These are phyloP conservation scores for Brachystomella parvula DNA, from an alignment of 1,140 invertebrate genomes.

Conservation along the genomic window DNA sequence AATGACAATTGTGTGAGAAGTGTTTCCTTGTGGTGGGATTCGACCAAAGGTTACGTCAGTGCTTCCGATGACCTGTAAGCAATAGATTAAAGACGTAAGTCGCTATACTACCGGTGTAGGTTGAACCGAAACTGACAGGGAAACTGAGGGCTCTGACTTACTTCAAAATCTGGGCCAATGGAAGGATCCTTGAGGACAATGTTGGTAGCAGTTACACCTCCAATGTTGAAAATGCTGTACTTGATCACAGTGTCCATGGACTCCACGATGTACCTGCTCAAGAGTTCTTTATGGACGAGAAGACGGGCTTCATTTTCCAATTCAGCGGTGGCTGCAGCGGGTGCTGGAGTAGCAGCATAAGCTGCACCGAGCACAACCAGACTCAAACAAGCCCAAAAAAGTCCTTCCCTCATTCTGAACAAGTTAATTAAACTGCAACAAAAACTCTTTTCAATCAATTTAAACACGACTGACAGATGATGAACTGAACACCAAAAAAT, in stretches of 20 bases:
- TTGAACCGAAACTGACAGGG: too few species aligned
- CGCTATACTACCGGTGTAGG: too few species aligned
- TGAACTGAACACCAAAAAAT: too few species aligned
- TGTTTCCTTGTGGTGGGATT: slow-evolving; percentile 84
- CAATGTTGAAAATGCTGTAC: slow-evolving; percentile 64
- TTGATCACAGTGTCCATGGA: slow-evolving; percentile 93
- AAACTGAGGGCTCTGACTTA: too few species aligned
- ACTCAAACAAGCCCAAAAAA: neutral
- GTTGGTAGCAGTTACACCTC: slow-evolving; percentile 75
- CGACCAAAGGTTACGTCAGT: slow-evolving; percentile 73
- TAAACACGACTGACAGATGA: too few species aligned
- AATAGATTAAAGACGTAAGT: too few species aligned
- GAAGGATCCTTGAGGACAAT: slow-evolving; percentile 80
- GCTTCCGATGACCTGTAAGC: slow-evolving; percentile 61
- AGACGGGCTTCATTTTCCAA: slow-evolving; percentile 51
- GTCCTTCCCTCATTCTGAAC: neutral
- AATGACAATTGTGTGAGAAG: slow-evolving; percentile 87
- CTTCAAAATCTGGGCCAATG: slow-evolving; percentile 81
- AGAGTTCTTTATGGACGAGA: slow-evolving; percentile 75
- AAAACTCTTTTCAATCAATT: too few species aligned
- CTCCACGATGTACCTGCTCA: slow-evolving; percentile 98
- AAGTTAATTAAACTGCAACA: neutral
- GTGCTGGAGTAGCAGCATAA: neutral
- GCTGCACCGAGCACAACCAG: neutral
- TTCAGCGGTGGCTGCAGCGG: slow-evolving; percentile 5